These are phyloP conservation scores for Periophthalmus magnuspinnatus DNA, from an alignment of 2,797 vertebrate genomes.

Conservation along the genomic window DNA sequence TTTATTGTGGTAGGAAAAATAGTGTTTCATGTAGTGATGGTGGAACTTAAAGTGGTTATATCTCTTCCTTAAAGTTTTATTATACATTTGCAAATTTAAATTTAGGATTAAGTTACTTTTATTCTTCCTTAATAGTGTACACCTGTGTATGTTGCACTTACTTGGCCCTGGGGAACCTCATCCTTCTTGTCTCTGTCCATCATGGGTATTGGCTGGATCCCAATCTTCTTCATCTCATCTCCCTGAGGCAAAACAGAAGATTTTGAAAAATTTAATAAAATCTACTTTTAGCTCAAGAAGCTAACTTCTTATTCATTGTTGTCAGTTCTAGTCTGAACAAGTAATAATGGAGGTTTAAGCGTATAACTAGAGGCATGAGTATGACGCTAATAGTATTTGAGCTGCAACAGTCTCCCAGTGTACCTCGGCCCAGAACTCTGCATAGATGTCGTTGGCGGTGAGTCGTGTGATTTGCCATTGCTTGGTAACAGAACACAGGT, in stretches of 20 bases:
- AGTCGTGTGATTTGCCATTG: slow-evolving; percentile 92
- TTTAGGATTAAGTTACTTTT: neutral
- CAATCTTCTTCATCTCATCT: slow-evolving; percentile 98
- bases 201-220: slow-evolving; percentile 96
- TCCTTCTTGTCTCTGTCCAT: slow-evolving; percentile 98
- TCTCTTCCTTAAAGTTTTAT: neutral
- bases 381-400: slow-evolving; percentile 42
- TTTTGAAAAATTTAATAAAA: neutral
- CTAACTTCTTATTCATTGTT: slow-evolving; percentile 21
- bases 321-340: slow-evolving; percentile 22
- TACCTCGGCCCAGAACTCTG: slow-evolving; percentile 99
- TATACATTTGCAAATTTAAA: no score
- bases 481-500: slow-evolving; percentile 98
- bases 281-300: slow-evolving; percentile 19
- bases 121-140: neutral
- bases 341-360: slow-evolving; percentile 26
- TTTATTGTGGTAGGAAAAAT: no score
- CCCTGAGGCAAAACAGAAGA: slow-evolving; percentile 76
- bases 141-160: slow-evolving; percentile 57
- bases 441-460: slow-evolving; percentile 96
- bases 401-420: slow-evolving; percentile 41
- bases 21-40: no score
- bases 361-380: slow-evolving; percentile 33
- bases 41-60: neutral
- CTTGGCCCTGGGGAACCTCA: slow-evolving; percentile 97